phyloP scores from a whole-genome alignment of 2,888 invertebrate species.

The Heliconius erato region DNA sequence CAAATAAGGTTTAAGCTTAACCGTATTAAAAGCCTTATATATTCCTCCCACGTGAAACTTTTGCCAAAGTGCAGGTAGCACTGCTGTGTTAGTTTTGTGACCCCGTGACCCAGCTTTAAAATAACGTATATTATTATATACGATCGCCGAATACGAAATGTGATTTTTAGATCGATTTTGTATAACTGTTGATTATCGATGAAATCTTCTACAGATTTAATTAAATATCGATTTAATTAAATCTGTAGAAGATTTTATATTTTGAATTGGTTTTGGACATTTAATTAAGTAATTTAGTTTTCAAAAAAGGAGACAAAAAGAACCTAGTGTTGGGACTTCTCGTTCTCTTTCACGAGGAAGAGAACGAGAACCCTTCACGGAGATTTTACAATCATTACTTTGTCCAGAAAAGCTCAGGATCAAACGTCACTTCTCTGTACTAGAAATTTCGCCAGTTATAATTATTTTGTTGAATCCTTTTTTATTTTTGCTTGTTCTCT shows the following conservation, averaged over 20 bases:
- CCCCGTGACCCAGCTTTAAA: conserved; percentile 32
- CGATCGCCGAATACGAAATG: background rate
- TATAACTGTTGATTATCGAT: background rate
- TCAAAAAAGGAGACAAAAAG: too few species aligned
- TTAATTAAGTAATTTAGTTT: too few species aligned
- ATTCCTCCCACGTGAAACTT: conserved; percentile 3
- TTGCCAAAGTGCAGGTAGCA: background rate
- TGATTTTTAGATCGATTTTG: background rate
- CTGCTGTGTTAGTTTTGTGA: conserved; percentile 33
- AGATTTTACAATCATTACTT: background rate
- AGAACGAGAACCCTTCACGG: background rate
- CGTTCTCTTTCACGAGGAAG: too few species aligned
- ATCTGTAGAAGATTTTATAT: too few species aligned
- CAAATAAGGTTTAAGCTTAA: background rate
- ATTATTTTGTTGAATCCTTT: too few species aligned
- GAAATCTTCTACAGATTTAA: too few species aligned
- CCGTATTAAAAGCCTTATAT: conserved; percentile 1
- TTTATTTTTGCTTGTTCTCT: background rate
- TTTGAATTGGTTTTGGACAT: too few species aligned
- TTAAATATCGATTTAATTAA: too few species aligned
- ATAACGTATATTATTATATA: conserved; percentile 4
- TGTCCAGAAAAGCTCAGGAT: background rate
- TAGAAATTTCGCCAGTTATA: background rate
- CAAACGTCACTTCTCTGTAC: background rate
- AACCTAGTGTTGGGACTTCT: too few species aligned